A percentile compares a stretch with the other conserved stretches of the same genome.
These are phyloP conservation scores for Miichthys miiuy DNA, from an alignment of 2,797 vertebrate genomes.

Conservation along the genomic window DNA sequence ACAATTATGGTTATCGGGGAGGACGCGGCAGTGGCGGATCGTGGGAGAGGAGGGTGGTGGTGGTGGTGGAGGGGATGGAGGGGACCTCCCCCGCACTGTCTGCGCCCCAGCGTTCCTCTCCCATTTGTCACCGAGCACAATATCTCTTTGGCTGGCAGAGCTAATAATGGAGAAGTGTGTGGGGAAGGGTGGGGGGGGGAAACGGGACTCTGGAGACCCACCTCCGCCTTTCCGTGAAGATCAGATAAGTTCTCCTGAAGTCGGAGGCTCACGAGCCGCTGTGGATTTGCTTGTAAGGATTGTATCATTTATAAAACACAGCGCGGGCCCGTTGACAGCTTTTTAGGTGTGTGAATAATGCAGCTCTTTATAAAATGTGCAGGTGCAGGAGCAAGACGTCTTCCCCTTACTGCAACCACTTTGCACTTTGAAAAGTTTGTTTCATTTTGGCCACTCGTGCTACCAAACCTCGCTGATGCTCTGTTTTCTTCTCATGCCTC, in stretches of 20 bases:
- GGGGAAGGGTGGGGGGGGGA: constrained; percentile 14
- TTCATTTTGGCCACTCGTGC: constrained; percentile 44
- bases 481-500: not conserved
- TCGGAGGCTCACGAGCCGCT: constrained; percentile 46
- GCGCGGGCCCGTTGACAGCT: constrained; percentile 49
- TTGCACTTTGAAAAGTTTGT: constrained; percentile 48
- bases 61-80: constrained; percentile 8
- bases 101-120: constrained; percentile 60
- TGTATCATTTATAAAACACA: constrained; percentile 70
- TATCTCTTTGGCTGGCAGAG: constrained; percentile 81
- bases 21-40: constrained; percentile 46
- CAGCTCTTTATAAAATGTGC: constrained; percentile 52
- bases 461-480: constrained; percentile 32
- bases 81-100: constrained; percentile 73
- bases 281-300: constrained; percentile 48
- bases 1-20: constrained; percentile 80
- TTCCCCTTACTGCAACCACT: constrained; percentile 21
- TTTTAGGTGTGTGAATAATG: constrained; percentile 72
- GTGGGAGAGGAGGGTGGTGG: not conserved
- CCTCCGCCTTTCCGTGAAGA: constrained; percentile 69
- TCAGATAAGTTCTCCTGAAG: constrained; percentile 76
- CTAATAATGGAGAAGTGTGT: constrained; percentile 76
- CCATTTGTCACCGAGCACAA: constrained; percentile 81
- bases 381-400: constrained; percentile 18
- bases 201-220: constrained; percentile 75